phyloP scores from a whole-genome alignment of 2,888 invertebrate species.

The Mesorhabditis spiculigera region DNA sequence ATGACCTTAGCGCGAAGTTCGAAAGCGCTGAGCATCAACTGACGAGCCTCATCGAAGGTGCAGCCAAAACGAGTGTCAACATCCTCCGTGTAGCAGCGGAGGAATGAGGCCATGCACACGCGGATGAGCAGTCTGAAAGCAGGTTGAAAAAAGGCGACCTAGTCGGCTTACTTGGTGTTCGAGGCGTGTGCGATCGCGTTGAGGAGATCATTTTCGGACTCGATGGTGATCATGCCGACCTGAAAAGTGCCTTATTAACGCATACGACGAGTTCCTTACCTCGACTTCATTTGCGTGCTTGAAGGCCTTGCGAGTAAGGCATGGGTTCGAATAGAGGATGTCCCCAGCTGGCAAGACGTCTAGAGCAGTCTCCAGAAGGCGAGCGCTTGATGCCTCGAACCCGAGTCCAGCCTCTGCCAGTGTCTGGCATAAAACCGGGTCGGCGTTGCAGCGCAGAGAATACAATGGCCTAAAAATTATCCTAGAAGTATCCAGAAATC shows the following conservation, averaged over 20 bases:
- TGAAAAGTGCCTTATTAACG: neutral
- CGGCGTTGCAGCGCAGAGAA: slow-evolving; percentile 94
- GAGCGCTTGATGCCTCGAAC: slow-evolving; percentile 94
- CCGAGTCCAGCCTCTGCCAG: slow-evolving; percentile 69
- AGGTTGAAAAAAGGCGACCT: slow-evolving; percentile 3
- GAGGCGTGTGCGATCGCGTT: slow-evolving; percentile 31
- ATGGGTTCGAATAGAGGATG: slow-evolving; percentile 20
- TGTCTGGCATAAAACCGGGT: slow-evolving; percentile 68
- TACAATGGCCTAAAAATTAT: slow-evolving; percentile 34
- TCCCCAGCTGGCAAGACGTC: slow-evolving; percentile 19
- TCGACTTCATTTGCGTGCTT: slow-evolving; percentile 1
- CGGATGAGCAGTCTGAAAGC: slow-evolving; percentile 22
- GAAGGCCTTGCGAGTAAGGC: slow-evolving; percentile 4
- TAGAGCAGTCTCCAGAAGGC: slow-evolving; percentile 32
- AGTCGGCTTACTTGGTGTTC: slow-evolving; percentile 17
- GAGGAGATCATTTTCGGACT: slow-evolving; percentile 45
- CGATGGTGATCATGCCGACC: slow-evolving; percentile 45
- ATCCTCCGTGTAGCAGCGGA: slow-evolving; percentile 10
- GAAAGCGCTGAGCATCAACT: slow-evolving; percentile 40
- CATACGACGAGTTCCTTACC: neutral
- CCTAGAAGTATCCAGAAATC: neutral
- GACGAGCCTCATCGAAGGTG: slow-evolving; percentile 43
- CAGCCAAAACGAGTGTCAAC: slow-evolving; percentile 46
- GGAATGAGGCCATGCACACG: slow-evolving; percentile 11
- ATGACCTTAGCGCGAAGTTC: slow-evolving; percentile 36